phyloP scores from a whole-genome alignment of 2,113 vertebrate species.

The Caranx ignobilis region DNA sequence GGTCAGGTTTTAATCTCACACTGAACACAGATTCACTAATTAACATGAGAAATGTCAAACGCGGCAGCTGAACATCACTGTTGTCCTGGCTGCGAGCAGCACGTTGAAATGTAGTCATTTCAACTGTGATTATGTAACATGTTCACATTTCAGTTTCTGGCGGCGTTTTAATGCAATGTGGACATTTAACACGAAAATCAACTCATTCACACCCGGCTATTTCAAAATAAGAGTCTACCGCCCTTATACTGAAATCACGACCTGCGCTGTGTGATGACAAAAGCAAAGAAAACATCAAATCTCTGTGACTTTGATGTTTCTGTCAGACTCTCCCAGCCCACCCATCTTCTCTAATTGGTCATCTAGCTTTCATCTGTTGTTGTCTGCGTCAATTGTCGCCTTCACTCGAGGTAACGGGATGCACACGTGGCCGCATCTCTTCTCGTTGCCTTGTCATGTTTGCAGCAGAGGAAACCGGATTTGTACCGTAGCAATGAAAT shows the following conservation, averaged over 20 bases:
- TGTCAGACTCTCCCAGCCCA: neutral
- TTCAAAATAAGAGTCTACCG: neutral
- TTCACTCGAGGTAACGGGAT: neutral
- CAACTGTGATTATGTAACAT: neutral
- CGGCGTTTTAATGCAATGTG: too few relatives aligned
- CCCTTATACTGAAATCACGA: neutral
- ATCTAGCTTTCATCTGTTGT: neutral
- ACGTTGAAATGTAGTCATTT: neutral
- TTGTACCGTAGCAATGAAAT: slow-evolving; percentile 2
- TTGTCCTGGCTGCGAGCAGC: neutral
- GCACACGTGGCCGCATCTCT: neutral
- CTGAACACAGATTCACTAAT: too few relatives aligned
- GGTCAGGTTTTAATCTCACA: too few relatives aligned
- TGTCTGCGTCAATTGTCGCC: neutral
- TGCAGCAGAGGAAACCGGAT: slow-evolving; percentile 15
- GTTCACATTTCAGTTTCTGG: too few relatives aligned
- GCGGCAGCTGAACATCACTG: neutral
- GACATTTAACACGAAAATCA: too few relatives aligned
- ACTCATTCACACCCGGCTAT: neutral
- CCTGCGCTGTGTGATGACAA: neutral
- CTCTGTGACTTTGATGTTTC: neutral
- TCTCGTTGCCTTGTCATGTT: slow-evolving; percentile 8
- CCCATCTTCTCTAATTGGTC: neutral
- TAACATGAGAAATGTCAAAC: neutral
- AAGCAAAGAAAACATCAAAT: neutral